A percentile compares a stretch with the other conserved stretches of the same genome.
Conservation (phyloP, 1,140 invertebrate species). For the Penaeus chinensis region DNA sequence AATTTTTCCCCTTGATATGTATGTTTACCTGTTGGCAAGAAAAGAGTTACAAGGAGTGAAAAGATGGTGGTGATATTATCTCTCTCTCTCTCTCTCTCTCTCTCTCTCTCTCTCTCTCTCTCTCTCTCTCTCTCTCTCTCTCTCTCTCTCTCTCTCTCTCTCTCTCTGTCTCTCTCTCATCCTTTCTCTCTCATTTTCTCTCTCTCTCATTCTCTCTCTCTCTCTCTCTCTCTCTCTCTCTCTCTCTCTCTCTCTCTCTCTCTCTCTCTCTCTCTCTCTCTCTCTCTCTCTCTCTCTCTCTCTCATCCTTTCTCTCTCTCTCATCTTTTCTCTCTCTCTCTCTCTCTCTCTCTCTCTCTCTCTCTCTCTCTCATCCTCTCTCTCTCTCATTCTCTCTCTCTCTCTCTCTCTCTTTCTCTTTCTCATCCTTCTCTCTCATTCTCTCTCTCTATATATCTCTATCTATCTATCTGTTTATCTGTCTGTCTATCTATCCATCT, state of each 20-base stretch:
- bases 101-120: too few relatives aligned
- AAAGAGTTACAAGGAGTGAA: too few relatives aligned
- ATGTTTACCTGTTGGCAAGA: too few relatives aligned
- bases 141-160: neutral
- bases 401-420: slow-evolving; percentile 8
- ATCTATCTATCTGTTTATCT: too few relatives aligned
- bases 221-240: neutral
- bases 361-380: neutral
- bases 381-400: neutral
- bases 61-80: too few relatives aligned
- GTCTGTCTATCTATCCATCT: too few relatives aligned
- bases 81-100: too few relatives aligned
- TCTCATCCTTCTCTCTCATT: neutral
- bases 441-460: too few relatives aligned
- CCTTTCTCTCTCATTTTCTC: neutral
- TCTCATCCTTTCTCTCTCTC: neutral
- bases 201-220: neutral
- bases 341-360: neutral
- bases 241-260: neutral
- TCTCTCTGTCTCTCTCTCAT: neutral
- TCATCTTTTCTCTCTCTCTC: neutral
- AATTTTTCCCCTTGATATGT: too few relatives aligned
- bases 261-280: neutral
- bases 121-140: neutral
- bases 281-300: neutral